phyloP scores from a whole-genome alignment of 2,888 invertebrate species.

The Pristionchus entomophagus region DNA sequence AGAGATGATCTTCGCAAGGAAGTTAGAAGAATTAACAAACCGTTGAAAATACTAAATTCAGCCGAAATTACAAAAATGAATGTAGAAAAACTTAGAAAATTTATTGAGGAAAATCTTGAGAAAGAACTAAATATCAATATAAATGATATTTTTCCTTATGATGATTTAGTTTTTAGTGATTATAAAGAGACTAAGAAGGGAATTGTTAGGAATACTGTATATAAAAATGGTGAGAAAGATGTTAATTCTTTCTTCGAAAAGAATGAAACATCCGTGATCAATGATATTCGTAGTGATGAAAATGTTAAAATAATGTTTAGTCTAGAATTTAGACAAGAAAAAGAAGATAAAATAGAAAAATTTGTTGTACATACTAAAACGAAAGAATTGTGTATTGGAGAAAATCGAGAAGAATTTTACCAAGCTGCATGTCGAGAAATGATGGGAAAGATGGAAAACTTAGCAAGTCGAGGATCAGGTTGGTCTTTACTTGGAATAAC shows the following conservation, averaged over 20 bases:
- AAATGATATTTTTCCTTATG: constrained; percentile 52
- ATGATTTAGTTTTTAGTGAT: constrained; percentile 54
- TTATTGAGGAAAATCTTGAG: constrained; percentile 34
- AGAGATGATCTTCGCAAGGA: constrained; percentile 53
- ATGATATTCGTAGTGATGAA: constrained; percentile 50
- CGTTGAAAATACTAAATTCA: constrained; percentile 46
- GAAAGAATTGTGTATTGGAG: constrained; percentile 49
- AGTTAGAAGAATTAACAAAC: constrained; percentile 51
- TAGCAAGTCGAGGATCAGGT: constrained; percentile 51
- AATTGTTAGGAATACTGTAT: constrained; percentile 48
- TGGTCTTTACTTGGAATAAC: constrained; percentile 49
- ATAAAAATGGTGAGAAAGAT: constrained; percentile 49
- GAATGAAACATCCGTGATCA: constrained; percentile 50
- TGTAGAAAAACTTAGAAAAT: constrained; percentile 33
- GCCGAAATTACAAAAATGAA: constrained; percentile 36
- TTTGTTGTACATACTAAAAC: constrained; percentile 46
- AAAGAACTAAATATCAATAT: not conserved
- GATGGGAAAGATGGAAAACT: constrained; percentile 50
- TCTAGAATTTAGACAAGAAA: constrained; percentile 50
- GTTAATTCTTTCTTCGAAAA: constrained; percentile 52
- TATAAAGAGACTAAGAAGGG: constrained; percentile 51
- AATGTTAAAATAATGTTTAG: constrained; percentile 52
- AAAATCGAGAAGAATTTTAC: constrained; percentile 51
- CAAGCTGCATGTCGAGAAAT: constrained; percentile 50
- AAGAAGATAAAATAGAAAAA: constrained; percentile 46